Evolutionary conservation across 1,140 invertebrate genomes (phyloP).

Genomic region (Teleogryllus occipitalis): DNA sequence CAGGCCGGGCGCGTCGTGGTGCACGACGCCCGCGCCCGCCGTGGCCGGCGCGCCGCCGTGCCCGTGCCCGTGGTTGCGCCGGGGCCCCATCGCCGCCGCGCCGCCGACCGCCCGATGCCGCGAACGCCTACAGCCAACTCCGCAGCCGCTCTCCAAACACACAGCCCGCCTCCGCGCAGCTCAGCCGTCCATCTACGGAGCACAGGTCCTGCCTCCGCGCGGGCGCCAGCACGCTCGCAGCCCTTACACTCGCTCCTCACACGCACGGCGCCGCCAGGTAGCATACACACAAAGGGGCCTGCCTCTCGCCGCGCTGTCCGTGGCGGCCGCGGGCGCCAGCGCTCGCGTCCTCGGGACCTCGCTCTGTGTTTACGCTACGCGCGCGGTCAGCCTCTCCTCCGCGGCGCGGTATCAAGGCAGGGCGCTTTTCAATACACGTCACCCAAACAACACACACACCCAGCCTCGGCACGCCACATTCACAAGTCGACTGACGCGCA

Average conservation of each 20-base stretch:
- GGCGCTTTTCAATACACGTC: constrained; percentile 27
- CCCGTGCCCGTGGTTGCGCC: constrained; percentile 33
- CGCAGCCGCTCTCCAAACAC: constrained; percentile 25
- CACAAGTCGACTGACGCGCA: constrained; percentile 38
- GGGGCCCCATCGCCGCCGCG: constrained; percentile 28
- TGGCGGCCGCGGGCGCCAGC: constrained; percentile 35
- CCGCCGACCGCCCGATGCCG: background rate
- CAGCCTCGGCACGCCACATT: constrained; percentile 38
- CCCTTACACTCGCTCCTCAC: background rate
- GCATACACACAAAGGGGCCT: constrained; percentile 27
- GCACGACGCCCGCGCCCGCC: constrained; percentile 39
- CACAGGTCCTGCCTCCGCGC: background rate
- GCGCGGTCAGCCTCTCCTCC: constrained; percentile 31
- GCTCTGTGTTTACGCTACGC: constrained; percentile 35
- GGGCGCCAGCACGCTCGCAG: background rate
- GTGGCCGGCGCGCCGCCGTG: constrained; percentile 34
- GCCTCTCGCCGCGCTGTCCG: background rate
- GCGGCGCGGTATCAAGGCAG: constrained; percentile 29
- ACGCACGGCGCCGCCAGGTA: background rate
- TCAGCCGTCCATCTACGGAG: background rate
- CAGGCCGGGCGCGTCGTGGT: constrained; percentile 27
- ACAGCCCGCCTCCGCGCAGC: background rate
- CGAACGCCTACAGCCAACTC: constrained; percentile 17
- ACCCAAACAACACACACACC: constrained; percentile 31
- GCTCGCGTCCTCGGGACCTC: constrained; percentile 40